Percentiles rank a stretch among this genome's conserved stretches.
phyloP scores from a whole-genome alignment of 2,888 invertebrate genomes.

The Oscheius myriophilus region DNA sequence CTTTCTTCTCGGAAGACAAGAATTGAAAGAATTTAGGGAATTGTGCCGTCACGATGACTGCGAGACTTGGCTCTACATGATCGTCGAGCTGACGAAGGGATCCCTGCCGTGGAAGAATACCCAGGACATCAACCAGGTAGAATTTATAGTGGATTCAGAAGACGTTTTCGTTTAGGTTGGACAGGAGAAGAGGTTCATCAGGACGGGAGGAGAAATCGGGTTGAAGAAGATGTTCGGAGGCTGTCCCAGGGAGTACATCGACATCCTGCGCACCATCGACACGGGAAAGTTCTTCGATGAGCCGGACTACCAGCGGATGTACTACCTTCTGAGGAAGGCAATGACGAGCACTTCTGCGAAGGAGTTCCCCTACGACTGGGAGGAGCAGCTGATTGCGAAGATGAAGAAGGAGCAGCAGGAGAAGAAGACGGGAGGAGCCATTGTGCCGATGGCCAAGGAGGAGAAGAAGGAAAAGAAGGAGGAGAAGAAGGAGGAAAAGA shows the following conservation, averaged over 20 bases:
- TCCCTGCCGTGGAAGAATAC: constrained; percentile 59
- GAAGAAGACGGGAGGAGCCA: constrained; percentile 14
- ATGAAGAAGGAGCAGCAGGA: constrained; percentile 33
- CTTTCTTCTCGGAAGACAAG: not conserved
- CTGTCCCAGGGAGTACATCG: constrained; percentile 59
- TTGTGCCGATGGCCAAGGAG: no score
- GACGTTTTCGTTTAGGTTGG: constrained; percentile 38
- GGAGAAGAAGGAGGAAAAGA: no score
- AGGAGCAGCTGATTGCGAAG: constrained; percentile 36
- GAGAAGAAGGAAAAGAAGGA: no score
- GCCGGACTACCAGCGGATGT: constrained; percentile 58
- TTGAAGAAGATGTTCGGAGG: constrained; percentile 61
- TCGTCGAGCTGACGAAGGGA: constrained; percentile 57
- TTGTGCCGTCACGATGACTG: constrained; percentile 58
- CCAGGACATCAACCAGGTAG: constrained; percentile 49
- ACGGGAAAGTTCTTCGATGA: constrained; percentile 61
- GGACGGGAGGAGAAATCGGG: constrained; percentile 38
- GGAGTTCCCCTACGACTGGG: constrained; percentile 55
- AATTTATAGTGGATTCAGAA: not conserved
- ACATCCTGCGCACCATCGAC: constrained; percentile 51
- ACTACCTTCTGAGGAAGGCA: constrained; percentile 49
- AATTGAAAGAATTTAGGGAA: constrained; percentile 42
- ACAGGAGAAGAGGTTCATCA: constrained; percentile 48
- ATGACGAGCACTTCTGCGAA: constrained; percentile 45
- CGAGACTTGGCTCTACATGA: constrained; percentile 60